phyloP scores from a whole-genome alignment of 2,888 invertebrate genomes.

The Sarcophaga variegata region DNA sequence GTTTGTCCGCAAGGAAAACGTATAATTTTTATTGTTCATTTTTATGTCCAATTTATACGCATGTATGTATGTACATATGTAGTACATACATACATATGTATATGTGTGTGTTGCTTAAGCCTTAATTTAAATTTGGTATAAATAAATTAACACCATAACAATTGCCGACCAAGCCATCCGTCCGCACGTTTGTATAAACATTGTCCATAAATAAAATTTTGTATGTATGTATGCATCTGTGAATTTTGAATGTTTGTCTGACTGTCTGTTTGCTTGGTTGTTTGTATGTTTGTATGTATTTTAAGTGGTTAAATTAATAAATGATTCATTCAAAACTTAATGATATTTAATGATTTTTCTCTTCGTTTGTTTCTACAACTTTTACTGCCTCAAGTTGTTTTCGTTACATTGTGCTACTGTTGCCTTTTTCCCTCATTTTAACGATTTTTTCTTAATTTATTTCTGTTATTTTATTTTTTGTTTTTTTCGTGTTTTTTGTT shows the following conservation, averaged over 20 bases:
- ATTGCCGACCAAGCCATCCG: slow-evolving; percentile 1
- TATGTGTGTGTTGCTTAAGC: neutral
- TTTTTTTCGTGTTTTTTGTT: slow-evolving; percentile 10
- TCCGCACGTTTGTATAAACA: neutral
- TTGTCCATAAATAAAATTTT: neutral
- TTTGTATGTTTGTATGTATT: neutral
- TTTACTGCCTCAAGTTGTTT: slow-evolving; percentile 28
- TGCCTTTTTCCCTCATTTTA: slow-evolving; percentile 8
- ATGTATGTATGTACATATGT: neutral
- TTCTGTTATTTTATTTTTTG: slow-evolving; percentile 18
- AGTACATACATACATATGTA: too few relatives aligned
- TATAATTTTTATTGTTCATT: too few relatives aligned
- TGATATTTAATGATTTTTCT: slow-evolving; percentile 62
- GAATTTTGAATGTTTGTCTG: neutral
- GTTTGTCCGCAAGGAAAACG: too few relatives aligned
- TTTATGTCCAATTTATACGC: neutral
- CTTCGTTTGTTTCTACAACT: slow-evolving; percentile 40
- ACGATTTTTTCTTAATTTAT: slow-evolving; percentile 25
- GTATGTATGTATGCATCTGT: neutral
- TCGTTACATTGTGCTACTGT: slow-evolving; percentile 47
- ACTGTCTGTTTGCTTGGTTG: neutral
- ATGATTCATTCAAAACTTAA: slow-evolving; percentile 60
- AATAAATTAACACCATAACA: slow-evolving; percentile 62
- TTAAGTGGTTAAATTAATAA: slow-evolving; percentile 55
- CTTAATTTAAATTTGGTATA: neutral